Conservation (phyloP, 1,140 invertebrate genomes). For the Drosophila kohkoa region DNA sequence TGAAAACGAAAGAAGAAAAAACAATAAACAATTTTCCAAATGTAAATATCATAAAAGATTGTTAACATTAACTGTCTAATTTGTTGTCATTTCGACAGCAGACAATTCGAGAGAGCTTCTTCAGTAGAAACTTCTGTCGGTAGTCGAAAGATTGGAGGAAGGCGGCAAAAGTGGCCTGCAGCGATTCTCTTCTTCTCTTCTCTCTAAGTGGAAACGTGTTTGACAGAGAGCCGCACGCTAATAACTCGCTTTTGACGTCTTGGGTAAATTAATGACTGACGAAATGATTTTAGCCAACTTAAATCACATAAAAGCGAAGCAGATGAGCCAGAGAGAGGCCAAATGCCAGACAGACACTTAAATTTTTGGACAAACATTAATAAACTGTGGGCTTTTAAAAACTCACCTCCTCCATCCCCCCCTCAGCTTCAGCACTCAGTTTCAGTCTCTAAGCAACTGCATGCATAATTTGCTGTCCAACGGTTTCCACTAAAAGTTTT, state of each 20-base stretch:
- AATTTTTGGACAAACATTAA: conserved; percentile 82
- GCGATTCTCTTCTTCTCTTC: conserved; percentile 31
- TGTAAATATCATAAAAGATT: conserved; percentile 82
- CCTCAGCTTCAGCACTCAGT: background rate
- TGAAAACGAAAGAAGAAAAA: background rate
- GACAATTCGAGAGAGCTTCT: conserved; percentile 31
- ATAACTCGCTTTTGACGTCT: conserved; percentile 76
- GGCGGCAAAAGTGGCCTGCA: conserved; percentile 63
- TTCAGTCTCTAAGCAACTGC: conserved; percentile 39
- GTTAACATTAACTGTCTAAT: conserved; percentile 82
- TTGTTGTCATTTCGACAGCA: conserved; percentile 78
- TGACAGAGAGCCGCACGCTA: conserved; percentile 71
- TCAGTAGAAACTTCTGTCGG: background rate
- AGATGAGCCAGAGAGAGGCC: conserved; percentile 7
- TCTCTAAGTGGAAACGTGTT: conserved; percentile 66
- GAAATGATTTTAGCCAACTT: conserved; percentile 79
- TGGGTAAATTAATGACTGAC: conserved; percentile 73
- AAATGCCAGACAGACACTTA: conserved; percentile 56
- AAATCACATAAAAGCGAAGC: conserved; percentile 55
- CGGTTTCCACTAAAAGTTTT: conserved; percentile 76
- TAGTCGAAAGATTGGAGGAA: conserved; percentile 26
- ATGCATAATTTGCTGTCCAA: conserved; percentile 77
- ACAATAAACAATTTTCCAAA: conserved; percentile 72
- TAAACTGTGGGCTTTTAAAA: conserved; percentile 75
- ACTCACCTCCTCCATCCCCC: background rate